Evolutionary conservation across 1,140 invertebrate genomes (phyloP).

Genomic region (Lepidurus apus): DNA sequence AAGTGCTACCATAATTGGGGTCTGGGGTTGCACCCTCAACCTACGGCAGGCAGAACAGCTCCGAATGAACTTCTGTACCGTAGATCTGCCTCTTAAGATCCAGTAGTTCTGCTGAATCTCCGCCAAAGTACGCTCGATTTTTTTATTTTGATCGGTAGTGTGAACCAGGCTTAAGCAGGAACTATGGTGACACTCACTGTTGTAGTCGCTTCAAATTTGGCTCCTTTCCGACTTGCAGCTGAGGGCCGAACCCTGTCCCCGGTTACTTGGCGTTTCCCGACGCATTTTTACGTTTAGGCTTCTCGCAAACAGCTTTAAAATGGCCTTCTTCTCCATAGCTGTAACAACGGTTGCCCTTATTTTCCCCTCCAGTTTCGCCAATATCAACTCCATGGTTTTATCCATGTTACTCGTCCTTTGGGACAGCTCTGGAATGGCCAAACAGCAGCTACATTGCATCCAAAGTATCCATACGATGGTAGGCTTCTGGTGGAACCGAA

Average conservation of each 20-base stretch:
- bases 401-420: neutral
- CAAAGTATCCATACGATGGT: neutral
- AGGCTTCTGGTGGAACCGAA: neutral
- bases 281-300: neutral
- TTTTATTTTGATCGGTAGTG: no score
- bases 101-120: constrained; percentile 35
- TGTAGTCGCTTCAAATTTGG: neutral
- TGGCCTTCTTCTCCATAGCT: neutral
- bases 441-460: neutral
- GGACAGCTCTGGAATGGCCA: neutral
- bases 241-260: neutral
- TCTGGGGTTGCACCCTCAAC: neutral
- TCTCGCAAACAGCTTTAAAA: neutral
- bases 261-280: neutral
- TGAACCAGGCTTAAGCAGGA: no score
- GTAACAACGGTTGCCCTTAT: neutral
- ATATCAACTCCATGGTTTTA: neutral
- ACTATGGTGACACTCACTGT: neutral
- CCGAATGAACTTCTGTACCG: constrained; percentile 19
- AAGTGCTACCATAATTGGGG: constrained; percentile 24
- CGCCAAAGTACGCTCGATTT: neutral
- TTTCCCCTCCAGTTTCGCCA: neutral
- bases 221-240: neutral
- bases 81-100: constrained; percentile 32
- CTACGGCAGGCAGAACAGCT: constrained; percentile 35